A percentile compares a stretch with the other conserved stretches of the same genome.
Evolutionary conservation across 1,140 invertebrate genomes (phyloP).

Genomic region (Drosophila jambulina): DNA sequence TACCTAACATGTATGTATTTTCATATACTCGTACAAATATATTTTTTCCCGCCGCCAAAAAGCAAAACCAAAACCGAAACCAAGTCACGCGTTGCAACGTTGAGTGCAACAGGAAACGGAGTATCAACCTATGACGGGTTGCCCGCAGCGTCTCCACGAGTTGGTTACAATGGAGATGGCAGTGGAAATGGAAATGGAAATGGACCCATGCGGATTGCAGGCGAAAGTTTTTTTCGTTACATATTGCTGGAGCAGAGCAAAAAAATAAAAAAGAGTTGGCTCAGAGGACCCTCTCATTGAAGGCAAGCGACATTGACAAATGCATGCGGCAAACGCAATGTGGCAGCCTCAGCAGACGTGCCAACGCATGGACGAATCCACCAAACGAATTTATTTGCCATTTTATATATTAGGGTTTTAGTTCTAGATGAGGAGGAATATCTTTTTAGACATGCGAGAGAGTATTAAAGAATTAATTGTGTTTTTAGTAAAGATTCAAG

Average conservation of each 20-base stretch:
- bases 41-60: slow-evolving; percentile 19
- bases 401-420: slow-evolving; percentile 6
- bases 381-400: slow-evolving; percentile 35
- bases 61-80: slow-evolving; percentile 40
- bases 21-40: slow-evolving; percentile 31
- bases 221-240: slow-evolving; percentile 71
- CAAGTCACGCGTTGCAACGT: slow-evolving; percentile 59
- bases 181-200: slow-evolving; percentile 33
- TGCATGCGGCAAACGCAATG: slow-evolving; percentile 68
- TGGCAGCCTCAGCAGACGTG: slow-evolving; percentile 51
- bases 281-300: slow-evolving; percentile 59
- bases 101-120: slow-evolving; percentile 60
- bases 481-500: too few species aligned
- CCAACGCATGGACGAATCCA: slow-evolving; percentile 60
- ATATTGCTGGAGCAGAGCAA: slow-evolving; percentile 40
- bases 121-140: slow-evolving; percentile 58
- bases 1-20: slow-evolving; percentile 41
- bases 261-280: slow-evolving; percentile 7
- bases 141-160: slow-evolving; percentile 64
- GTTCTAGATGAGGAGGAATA: background rate
- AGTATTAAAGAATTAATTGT: too few species aligned
- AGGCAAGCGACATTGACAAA: slow-evolving; percentile 71
- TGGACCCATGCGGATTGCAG: slow-evolving; percentile 66
- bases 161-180: slow-evolving; percentile 58
- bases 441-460: background rate